Evolutionary conservation across 2,888 invertebrate species (phyloP), one percentile per base, ranked within the genome.

Genomic region (Eremobia ochroleuca): DNA sequence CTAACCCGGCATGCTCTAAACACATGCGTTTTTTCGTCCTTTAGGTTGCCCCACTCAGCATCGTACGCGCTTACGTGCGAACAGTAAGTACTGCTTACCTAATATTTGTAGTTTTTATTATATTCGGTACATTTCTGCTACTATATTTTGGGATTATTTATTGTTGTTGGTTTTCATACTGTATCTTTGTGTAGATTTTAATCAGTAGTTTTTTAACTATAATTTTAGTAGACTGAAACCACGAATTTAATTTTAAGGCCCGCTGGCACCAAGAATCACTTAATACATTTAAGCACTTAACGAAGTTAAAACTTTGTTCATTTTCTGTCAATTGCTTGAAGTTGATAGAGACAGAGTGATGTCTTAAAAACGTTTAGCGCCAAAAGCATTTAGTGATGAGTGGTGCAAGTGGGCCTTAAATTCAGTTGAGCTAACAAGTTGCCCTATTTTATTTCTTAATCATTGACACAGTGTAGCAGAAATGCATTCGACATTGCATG

Each of bases 61-160:
- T 97, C 97, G 93, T 97, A 97, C 96, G 97, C 97, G 94, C 97
- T 97, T 93, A 97, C 97, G 94, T 97, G 97, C 95, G 97, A 97
- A 97, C 97, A 97, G 97, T 97, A 97, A 97, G 97, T 97, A 97
- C 90, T 92, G 96, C 96, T 93, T 93, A 84, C 87, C 92, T 93
- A 93, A 92, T 89, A 89, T 87, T 87, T 88, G 82, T 88, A 87
- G 87, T 91, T 93, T 87, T 85, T 87, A 85, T 15, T 77, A 71
- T 52, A 62, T 90, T 88, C 85, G 77, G 79, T 75, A 80, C 80
- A 80, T 91, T 92, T 90, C 90, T 91, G 88, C 90, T 88, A 85
- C 82, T 61, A 61, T 64, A 8, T 28, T n/a, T 70, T 52, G 4
- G 40, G 5, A 11, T 58, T 21, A 58, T 4, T 59, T 25, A 15